A percentile compares a stretch with the other conserved stretches of the same genome.
These are phyloP conservation scores for Nomada flava DNA, from an alignment of 2,888 invertebrate species.

Conservation along the genomic window DNA sequence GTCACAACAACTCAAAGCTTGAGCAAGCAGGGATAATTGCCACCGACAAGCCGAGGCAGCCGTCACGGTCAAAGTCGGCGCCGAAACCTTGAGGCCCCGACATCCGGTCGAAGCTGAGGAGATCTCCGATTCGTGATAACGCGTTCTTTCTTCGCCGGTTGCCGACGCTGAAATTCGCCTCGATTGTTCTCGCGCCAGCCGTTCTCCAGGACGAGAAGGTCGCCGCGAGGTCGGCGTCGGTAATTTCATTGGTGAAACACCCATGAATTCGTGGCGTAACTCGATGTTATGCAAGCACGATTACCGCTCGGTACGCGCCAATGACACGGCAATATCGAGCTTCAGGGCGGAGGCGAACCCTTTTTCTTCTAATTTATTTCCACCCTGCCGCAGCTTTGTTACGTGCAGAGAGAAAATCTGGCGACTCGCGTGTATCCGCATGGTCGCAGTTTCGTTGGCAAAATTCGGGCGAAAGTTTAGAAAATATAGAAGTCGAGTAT, in stretches of 20 bases:
- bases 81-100: constrained; percentile 49
- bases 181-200: constrained; percentile 44
- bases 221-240: constrained; percentile 35
- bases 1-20: constrained; percentile 30
- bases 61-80: constrained; percentile 44
- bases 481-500: too few relatives aligned
- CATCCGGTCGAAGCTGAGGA: constrained; percentile 48
- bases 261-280: constrained; percentile 34
- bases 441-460: too few relatives aligned
- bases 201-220: constrained; percentile 19
- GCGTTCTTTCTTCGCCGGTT: constrained; percentile 21
- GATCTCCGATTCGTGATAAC: constrained; percentile 51
- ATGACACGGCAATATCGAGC: too few relatives aligned
- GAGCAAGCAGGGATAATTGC: constrained; percentile 46
- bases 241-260: constrained; percentile 17
- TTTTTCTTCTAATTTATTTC: too few relatives aligned
- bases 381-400: too few relatives aligned
- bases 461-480: too few relatives aligned
- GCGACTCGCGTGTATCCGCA: too few relatives aligned
- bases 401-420: too few relatives aligned
- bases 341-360: too few relatives aligned
- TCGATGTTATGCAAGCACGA: constrained; percentile 10
- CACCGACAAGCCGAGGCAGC: constrained; percentile 19
- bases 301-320: background rate
- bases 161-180: constrained; percentile 35